Evolutionary conservation across 2,113 vertebrate species (phyloP).

Genomic region (Tetrax tetrax): DNA sequence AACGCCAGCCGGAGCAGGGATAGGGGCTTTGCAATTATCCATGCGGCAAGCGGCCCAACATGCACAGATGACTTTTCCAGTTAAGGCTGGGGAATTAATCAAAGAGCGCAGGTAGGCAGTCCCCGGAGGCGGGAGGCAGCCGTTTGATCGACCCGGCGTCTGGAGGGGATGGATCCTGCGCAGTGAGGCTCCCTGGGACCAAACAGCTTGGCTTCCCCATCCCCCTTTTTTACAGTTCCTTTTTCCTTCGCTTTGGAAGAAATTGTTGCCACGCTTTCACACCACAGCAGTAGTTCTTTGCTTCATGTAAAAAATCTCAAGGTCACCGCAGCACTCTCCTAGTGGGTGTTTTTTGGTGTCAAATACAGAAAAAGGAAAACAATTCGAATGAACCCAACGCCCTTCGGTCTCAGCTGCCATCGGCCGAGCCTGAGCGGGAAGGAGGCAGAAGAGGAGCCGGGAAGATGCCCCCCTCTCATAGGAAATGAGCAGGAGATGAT

Average conservation of each 20-base stretch:
- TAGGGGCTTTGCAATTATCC: not conserved
- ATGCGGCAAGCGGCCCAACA: fast-evolving
- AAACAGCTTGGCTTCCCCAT: not conserved
- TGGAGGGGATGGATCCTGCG: not conserved
- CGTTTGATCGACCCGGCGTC: fast-evolving
- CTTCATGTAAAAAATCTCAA: not conserved
- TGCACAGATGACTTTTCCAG: not conserved
- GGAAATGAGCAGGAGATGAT: not conserved
- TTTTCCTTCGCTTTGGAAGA: not conserved
- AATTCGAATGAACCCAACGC: not conserved
- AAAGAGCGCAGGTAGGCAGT: not conserved
- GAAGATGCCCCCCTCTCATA: fast-evolving
- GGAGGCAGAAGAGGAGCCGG: not conserved
- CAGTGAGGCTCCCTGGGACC: not conserved
- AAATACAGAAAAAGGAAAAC: not conserved
- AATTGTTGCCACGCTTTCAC: not conserved
- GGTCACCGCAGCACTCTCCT: not conserved
- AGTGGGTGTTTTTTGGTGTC: not conserved
- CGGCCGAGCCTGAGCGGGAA: not conserved
- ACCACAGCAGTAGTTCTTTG: not conserved
- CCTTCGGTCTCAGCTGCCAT: not conserved
- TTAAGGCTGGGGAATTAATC: not conserved
- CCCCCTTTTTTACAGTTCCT: not conserved
- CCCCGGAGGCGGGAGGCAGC: not conserved
- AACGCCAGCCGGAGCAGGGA: not conserved